Percentiles rank a stretch among this genome's conserved stretches.
These are phyloP conservation scores for Platichthys flesus DNA, from an alignment of 2,113 vertebrate species.

Conservation along the genomic window DNA sequence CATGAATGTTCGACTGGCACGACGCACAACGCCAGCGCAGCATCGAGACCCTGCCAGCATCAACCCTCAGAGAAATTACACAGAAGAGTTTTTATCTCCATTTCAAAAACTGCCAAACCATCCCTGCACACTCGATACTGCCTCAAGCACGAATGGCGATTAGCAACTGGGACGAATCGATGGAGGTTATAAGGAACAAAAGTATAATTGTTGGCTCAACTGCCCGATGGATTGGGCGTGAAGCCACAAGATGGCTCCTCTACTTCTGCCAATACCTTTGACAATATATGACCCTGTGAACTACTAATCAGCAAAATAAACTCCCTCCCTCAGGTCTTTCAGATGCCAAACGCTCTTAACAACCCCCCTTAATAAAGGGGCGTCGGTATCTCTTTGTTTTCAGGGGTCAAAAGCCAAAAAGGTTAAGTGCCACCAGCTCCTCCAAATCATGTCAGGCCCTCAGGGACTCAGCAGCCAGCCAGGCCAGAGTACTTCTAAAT, in stretches of 20 bases:
- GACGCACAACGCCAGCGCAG: slow-evolving; percentile 50
- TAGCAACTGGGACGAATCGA: slow-evolving; percentile 58
- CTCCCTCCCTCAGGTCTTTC: slow-evolving; percentile 20
- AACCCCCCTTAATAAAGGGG: background rate
- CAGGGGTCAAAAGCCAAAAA: slow-evolving; percentile 52
- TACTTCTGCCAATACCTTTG: slow-evolving; percentile 34
- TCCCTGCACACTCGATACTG: slow-evolving; percentile 45
- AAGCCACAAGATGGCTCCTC: slow-evolving; percentile 21
- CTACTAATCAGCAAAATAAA: slow-evolving; percentile 50
- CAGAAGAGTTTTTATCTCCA: slow-evolving; percentile 69
- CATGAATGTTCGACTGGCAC: slow-evolving; percentile 72
- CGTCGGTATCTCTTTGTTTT: slow-evolving; percentile 36
- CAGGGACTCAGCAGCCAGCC: slow-evolving; percentile 20
- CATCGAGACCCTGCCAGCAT: slow-evolving; percentile 60
- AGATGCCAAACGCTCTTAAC: slow-evolving; percentile 31
- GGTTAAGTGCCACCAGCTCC: slow-evolving; percentile 19
- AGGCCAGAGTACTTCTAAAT: slow-evolving; percentile 27
- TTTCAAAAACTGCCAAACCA: slow-evolving; percentile 61
- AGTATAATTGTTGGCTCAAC: slow-evolving; percentile 36
- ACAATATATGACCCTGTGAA: slow-evolving; percentile 33
- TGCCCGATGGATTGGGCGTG: slow-evolving; percentile 11
- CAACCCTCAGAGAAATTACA: slow-evolving; percentile 66
- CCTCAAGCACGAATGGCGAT: slow-evolving; percentile 55
- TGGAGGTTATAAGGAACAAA: slow-evolving; percentile 45
- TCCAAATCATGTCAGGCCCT: slow-evolving; percentile 47